Evolutionary conservation across 2,113 vertebrate genomes (phyloP).

Genomic region (Chionomys nivalis): DNA sequence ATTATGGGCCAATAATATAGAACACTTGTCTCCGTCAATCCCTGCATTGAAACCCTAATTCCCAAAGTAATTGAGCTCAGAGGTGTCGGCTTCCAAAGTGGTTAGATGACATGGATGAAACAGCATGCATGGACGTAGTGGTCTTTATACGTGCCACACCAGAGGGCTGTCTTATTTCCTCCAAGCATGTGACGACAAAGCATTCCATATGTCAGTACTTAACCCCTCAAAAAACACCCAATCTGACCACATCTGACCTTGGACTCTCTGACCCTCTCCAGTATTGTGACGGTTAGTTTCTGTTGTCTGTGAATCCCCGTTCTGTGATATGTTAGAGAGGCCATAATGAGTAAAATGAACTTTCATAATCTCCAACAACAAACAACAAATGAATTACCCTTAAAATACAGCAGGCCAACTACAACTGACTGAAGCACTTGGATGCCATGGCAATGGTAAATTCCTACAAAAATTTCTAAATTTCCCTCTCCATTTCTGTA

Average conservation of each 20-base stretch:
- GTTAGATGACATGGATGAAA: background rate
- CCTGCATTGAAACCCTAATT: background rate
- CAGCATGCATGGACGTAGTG: background rate
- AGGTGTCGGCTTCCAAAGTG: background rate
- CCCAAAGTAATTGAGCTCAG: background rate
- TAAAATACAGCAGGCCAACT: background rate
- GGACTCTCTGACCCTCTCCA: background rate
- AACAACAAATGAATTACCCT: background rate
- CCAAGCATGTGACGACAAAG: background rate
- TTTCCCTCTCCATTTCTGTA: background rate
- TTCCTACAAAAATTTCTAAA: background rate
- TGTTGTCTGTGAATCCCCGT: background rate
- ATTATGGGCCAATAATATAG: background rate
- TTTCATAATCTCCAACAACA: constrained; percentile 8
- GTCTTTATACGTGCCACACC: too few species aligned
- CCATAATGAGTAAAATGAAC: background rate
- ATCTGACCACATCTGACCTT: background rate
- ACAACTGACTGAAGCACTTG: background rate
- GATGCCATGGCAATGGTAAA: background rate
- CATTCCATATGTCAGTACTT: too few species aligned
- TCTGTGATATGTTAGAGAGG: background rate
- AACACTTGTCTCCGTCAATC: background rate
- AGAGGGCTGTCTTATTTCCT: background rate
- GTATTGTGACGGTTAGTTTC: background rate
- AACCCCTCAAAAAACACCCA: background rate